Evolutionary conservation across 1,140 invertebrate genomes (phyloP).

Genomic region (Metaphire vulgaris): DNA sequence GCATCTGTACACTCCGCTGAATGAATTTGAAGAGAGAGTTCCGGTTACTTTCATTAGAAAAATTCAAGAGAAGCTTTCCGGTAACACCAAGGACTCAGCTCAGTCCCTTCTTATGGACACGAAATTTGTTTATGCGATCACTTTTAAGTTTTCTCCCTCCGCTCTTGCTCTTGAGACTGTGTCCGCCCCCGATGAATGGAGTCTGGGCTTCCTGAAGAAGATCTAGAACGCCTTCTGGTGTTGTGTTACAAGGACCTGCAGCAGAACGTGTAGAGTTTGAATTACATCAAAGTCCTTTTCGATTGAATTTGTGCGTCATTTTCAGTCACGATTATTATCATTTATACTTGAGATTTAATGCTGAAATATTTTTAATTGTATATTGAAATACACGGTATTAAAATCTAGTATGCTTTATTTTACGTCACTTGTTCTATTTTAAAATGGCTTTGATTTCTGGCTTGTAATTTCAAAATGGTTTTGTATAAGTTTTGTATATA

Average conservation of each 20-base stretch:
- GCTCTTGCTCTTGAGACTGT: conserved; percentile 81
- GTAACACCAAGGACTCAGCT: conserved; percentile 57
- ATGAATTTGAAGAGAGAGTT: conserved; percentile 78
- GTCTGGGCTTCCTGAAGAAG: conserved; percentile 46
- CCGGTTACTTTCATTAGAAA: conserved; percentile 76
- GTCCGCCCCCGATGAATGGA: conserved; percentile 66
- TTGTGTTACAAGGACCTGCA: background rate
- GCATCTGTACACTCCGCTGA: conserved; percentile 81
- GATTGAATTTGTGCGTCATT: background rate
- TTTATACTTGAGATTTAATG: background rate
- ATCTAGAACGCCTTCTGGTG: conserved; percentile 36
- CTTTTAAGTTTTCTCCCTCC: conserved; percentile 81
- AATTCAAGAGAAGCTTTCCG: conserved; percentile 70
- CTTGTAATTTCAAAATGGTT: no score
- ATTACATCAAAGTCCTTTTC: background rate
- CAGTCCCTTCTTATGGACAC: conserved; percentile 73
- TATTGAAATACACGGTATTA: background rate
- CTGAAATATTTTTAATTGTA: background rate
- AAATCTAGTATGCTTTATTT: no score
- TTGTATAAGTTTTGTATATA: no score
- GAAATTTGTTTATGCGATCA: conserved; percentile 70
- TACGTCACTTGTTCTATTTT: no score
- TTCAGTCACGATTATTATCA: background rate
- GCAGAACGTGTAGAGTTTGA: background rate
- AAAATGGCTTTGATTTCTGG: no score